These are phyloP conservation scores for Poecile montanus DNA, from an alignment of 2,797 vertebrate genomes.

Conservation along the genomic window DNA sequence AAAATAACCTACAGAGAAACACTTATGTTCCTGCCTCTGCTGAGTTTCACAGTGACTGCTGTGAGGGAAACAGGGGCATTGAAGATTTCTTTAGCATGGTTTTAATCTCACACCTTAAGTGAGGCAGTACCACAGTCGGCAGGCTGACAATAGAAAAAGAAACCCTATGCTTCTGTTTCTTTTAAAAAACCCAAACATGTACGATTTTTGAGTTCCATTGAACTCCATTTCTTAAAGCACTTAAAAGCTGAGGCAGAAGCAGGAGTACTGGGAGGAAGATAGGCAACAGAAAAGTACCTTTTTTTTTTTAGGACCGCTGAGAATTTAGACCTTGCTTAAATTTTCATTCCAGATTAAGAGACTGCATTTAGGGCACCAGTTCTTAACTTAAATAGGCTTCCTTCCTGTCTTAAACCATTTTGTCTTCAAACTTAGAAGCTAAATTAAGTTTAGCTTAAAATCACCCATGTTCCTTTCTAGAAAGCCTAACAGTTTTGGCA, in stretches of 20 bases:
- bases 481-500: background rate
- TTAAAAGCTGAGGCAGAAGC: background rate
- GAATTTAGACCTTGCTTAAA: background rate
- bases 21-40: background rate
- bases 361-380: background rate
- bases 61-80: background rate
- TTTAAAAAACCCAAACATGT: background rate
- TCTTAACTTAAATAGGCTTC: background rate
- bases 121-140: background rate
- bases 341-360: background rate
- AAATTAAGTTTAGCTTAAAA: background rate
- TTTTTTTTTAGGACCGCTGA: background rate
- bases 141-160: background rate
- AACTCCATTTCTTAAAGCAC: background rate
- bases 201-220: background rate
- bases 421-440: background rate
- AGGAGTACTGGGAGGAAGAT: background rate
- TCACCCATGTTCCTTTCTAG: background rate
- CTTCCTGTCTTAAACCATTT: background rate
- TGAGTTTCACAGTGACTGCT: background rate
- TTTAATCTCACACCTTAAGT: background rate
- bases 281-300: background rate
- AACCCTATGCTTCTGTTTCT: fast-evolving
- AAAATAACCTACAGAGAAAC: background rate
- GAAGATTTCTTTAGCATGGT: background rate